A percentile compares a stretch with the other conserved stretches of the same genome.
Evolutionary conservation across 2,888 invertebrate species (phyloP).

Genomic region (Drosophila bunnanda): DNA sequence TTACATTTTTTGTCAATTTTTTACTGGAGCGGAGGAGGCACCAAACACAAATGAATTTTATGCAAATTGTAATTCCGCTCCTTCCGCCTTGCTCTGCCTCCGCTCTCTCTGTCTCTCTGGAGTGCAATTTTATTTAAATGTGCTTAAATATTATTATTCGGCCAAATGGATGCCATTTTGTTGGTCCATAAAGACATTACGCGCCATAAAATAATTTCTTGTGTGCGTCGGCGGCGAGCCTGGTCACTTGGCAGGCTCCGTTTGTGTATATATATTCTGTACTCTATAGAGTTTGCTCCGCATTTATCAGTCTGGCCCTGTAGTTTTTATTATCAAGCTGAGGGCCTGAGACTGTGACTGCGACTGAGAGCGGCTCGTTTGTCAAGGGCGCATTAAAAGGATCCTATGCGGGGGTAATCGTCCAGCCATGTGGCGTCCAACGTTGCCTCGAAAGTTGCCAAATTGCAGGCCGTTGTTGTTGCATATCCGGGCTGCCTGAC

Average conservation of each 20-base stretch:
- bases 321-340: slow-evolving; percentile 55
- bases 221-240: slow-evolving; percentile 49
- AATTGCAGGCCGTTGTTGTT: slow-evolving; percentile 70
- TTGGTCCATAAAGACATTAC: slow-evolving; percentile 79
- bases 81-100: slow-evolving; percentile 9
- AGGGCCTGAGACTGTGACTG: slow-evolving; percentile 10
- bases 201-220: slow-evolving; percentile 82
- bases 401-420: slow-evolving; percentile 39
- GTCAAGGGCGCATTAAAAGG: slow-evolving; percentile 74
- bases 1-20: slow-evolving; percentile 58
- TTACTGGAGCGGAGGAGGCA: slow-evolving; percentile 2
- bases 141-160: slow-evolving; percentile 57
- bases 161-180: slow-evolving; percentile 66
- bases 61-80: slow-evolving; percentile 58
- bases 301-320: slow-evolving; percentile 71
- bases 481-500: slow-evolving; percentile 72
- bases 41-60: slow-evolving; percentile 55
- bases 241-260: slow-evolving; percentile 57
- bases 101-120: slow-evolving; percentile 27
- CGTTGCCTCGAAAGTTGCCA: slow-evolving; percentile 61
- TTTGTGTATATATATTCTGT: not conserved
- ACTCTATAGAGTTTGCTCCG: not conserved
- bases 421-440: slow-evolving; percentile 69
- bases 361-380: slow-evolving; percentile 60
- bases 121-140: slow-evolving; percentile 57